Evolutionary conservation across 1,140 invertebrate genomes (phyloP), one percentile per base, ranked within the genome.

Genomic region (Eubasilissa regina): DNA sequence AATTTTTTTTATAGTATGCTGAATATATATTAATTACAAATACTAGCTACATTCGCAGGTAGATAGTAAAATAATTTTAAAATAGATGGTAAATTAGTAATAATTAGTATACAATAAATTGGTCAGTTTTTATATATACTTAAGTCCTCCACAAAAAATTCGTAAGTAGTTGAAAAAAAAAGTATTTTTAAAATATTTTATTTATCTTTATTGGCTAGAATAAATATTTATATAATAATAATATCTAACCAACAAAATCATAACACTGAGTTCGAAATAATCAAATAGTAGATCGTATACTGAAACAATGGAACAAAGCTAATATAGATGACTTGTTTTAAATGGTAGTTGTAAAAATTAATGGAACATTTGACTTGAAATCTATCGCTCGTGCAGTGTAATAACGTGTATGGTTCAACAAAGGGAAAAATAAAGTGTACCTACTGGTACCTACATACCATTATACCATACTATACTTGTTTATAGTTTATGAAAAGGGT

Each of bases 361-460:
- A 82, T 82, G 80, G 80, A 48, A 77, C 80, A 77, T 82, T 82
- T 82, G 74, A 82, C 77, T 82, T 70, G 77, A 51, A 82, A 82
- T 77, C 80, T 76, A 81, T 81, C 77, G 80, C 68, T 70, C 43
- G 35, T 51, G 55, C 75, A 64, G 60, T 64, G 35, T 25, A 35
- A 25, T 64, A 64, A 64, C 19, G 8, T 35, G 66, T 70, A 15
- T 15, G 55, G 55, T 58, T 58, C 55, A 58, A 21, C 21, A 21
- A 15, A 58, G 55, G 55, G 55, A 58, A 58, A 58, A 58, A 58
- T 21, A 58, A 58, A 19, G 55, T 8, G 15, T 35, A 6, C 25
- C 25, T 35, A 6, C 25, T 6, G 6, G 25, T 35, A 35, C 25
- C 55, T 15, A 58, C 11, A 3, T 21, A 19, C 55, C 11, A 55